Percentiles rank a stretch among this genome's conserved stretches.
phyloP scores from a whole-genome alignment of 2,888 invertebrate species.

The Eremobia ochroleuca region DNA sequence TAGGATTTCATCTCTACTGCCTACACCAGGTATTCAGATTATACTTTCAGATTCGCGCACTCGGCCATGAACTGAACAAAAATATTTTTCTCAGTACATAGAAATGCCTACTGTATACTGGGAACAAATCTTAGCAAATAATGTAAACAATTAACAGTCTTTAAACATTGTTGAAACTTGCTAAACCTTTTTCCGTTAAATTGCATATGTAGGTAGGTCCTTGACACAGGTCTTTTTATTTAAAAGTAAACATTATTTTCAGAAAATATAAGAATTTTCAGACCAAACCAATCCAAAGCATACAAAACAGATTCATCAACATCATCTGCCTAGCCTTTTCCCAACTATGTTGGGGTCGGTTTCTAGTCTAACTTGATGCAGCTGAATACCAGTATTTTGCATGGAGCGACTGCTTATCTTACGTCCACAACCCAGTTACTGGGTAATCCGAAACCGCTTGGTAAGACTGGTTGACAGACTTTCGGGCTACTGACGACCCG shows the following conservation, averaged over 20 bases:
- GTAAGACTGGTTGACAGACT: too few relatives aligned
- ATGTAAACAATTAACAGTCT: not conserved
- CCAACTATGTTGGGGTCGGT: not conserved
- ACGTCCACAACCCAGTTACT: too few relatives aligned
- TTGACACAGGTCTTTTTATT: not conserved
- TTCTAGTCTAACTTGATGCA: not conserved
- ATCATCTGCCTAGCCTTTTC: too few relatives aligned
- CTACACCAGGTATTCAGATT: not conserved
- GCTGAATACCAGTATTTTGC: not conserved
- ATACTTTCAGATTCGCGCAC: not conserved
- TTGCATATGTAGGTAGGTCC: not conserved
- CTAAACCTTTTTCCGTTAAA: not conserved
- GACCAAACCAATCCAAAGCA: not conserved
- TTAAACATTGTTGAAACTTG: conserved; percentile 5
- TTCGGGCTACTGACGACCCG: too few relatives aligned
- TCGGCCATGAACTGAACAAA: not conserved
- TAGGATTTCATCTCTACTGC: too few relatives aligned
- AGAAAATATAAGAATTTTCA: not conserved
- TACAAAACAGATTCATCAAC: too few relatives aligned
- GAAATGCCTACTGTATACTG: not conserved
- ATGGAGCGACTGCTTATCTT: too few relatives aligned
- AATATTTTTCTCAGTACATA: conserved; percentile 11
- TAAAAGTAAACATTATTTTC: not conserved
- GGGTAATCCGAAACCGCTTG: too few relatives aligned
- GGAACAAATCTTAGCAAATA: conserved; percentile 2